A percentile compares a stretch with the other conserved stretches of the same genome.
phyloP scores from a whole-genome alignment of 1,140 invertebrate species.

The Monochamus saltuarius region DNA sequence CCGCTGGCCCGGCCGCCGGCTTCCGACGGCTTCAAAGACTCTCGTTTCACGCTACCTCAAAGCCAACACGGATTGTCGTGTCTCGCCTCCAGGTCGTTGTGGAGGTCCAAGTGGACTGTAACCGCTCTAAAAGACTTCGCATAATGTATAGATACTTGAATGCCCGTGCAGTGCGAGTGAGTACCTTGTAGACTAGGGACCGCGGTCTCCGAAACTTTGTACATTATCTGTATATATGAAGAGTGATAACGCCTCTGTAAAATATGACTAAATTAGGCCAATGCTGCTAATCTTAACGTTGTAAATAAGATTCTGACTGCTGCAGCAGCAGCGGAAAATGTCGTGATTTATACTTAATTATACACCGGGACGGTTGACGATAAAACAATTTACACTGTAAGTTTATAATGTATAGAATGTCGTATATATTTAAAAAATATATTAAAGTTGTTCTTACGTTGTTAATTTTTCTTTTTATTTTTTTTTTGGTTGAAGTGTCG shows the following conservation, averaged over 20 bases:
- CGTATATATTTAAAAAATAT: conserved; percentile 44
- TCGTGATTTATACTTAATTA: conserved; percentile 50
- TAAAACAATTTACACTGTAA: conserved; percentile 46
- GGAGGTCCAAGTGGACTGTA: conserved; percentile 41
- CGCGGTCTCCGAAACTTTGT: conserved; percentile 20
- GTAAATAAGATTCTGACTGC: conserved; percentile 30
- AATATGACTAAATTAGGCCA: conserved; percentile 36
- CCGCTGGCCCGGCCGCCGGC: conserved; percentile 9
- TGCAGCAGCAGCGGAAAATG: conserved; percentile 18
- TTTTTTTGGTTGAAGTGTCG: conserved; percentile 33
- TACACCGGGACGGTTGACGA: conserved; percentile 42
- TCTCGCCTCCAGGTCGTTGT: conserved; percentile 34
- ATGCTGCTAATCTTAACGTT: conserved; percentile 33
- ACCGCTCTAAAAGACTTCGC: too few relatives aligned
- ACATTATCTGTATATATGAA: conserved; percentile 38
- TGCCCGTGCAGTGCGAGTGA: conserved; percentile 37
- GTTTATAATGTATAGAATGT: conserved; percentile 49
- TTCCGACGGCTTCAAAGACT: conserved; percentile 17
- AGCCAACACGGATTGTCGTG: conserved; percentile 15
- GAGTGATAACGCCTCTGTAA: conserved; percentile 35
- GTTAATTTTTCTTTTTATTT: conserved; percentile 28
- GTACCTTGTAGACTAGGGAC: conserved; percentile 32
- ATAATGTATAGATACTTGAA: conserved; percentile 12
- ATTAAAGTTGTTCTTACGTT: conserved; percentile 44
- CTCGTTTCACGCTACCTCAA: conserved; percentile 40